Evolutionary conservation across 2,797 vertebrate genomes (phyloP).

Genomic region (Oreortyx pictus): DNA sequence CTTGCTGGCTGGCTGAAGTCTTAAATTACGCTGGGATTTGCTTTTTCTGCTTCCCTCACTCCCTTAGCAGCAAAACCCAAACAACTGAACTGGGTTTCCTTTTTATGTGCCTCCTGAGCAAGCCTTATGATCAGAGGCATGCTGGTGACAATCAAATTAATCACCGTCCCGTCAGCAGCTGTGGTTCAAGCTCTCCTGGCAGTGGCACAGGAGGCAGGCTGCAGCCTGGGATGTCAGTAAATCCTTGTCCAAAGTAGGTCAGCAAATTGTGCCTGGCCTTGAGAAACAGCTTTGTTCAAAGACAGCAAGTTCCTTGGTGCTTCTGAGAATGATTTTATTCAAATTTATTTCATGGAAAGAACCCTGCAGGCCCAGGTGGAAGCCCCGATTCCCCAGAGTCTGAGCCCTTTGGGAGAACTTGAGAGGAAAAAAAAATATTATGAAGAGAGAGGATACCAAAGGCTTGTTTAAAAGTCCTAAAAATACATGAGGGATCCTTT

Average conservation of each 20-base stretch:
- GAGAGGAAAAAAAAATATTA: not conserved
- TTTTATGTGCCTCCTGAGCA: constrained; percentile 38
- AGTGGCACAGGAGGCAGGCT: not conserved
- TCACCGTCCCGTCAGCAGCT: not conserved
- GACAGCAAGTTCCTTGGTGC: not conserved
- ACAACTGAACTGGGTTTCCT: not conserved
- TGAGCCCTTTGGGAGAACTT: not conserved
- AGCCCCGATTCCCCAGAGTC: not conserved
- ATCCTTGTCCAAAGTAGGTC: constrained; percentile 47
- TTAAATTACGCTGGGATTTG: not conserved
- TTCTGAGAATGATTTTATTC: not conserved
- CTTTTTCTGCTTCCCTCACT: not conserved
- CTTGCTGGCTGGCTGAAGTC: not conserved
- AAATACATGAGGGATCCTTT: not conserved
- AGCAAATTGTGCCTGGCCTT: not conserved
- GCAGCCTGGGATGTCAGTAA: not conserved
- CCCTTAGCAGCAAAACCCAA: constrained; percentile 26
- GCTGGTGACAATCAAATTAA: constrained; percentile 54
- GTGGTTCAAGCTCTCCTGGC: not conserved
- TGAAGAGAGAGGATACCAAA: not conserved
- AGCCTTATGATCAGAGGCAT: not conserved
- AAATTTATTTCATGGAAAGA: not conserved
- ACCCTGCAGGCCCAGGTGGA: not conserved
- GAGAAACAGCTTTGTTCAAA: not conserved
- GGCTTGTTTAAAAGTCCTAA: not conserved